phyloP scores from a whole-genome alignment of 2,113 vertebrate species.

The Oncorhynchus gorbuscha region DNA sequence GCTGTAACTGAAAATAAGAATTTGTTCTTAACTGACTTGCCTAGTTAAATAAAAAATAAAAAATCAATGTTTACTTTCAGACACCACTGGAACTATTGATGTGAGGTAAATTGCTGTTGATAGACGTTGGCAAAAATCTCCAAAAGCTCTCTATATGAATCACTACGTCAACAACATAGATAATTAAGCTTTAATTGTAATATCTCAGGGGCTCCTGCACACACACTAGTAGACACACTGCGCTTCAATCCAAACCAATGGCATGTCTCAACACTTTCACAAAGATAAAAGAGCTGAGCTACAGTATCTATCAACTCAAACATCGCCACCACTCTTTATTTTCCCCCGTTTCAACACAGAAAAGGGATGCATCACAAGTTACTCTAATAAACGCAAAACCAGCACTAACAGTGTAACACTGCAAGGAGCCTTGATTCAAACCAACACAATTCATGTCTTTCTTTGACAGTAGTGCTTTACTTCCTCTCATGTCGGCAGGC shows the following conservation, averaged over 20 bases:
- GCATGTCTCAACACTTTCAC: neutral
- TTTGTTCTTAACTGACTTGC: too few species aligned
- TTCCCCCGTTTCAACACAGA: too few species aligned
- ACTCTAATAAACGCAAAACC: neutral
- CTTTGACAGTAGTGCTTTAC: neutral
- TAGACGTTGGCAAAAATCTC: neutral
- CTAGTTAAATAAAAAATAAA: too few species aligned
- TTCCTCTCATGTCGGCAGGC: neutral
- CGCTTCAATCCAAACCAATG: too few species aligned
- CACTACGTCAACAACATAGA: too few species aligned
- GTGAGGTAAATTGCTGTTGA: conserved; percentile 1
- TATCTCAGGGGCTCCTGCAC: too few species aligned
- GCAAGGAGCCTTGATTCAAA: neutral
- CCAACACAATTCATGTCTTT: neutral
- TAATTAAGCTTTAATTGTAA: too few species aligned
- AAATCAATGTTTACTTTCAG: neutral
- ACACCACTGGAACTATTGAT: neutral
- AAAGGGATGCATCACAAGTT: neutral
- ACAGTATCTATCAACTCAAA: neutral
- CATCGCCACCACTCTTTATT: too few species aligned
- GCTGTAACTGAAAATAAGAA: too few species aligned
- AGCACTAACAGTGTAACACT: neutral
- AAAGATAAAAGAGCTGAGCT: neutral
- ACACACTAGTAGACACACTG: too few species aligned
- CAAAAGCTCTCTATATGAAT: too few species aligned